A percentile compares a stretch with the other conserved stretches of the same genome.
Evolutionary conservation across 2,113 vertebrate species (phyloP).

Genomic region (Telmatochromis brichardi): DNA sequence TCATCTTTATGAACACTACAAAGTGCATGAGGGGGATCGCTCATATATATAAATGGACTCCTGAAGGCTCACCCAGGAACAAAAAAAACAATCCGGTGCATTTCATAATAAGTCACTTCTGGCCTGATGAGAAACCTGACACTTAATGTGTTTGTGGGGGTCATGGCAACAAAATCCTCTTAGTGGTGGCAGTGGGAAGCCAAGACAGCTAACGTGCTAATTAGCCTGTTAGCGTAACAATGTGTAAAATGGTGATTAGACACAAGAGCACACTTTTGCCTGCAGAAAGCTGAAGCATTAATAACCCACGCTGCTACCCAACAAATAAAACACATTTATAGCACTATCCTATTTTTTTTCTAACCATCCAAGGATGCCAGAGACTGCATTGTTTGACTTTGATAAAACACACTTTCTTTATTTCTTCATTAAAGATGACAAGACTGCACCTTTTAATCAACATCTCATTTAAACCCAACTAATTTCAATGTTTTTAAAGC

Average conservation of each 20-base stretch:
- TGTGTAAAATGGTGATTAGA: constrained; percentile 4
- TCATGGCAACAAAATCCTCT: constrained; percentile 44
- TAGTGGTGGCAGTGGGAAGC: background rate
- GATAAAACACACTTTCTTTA: constrained; percentile 85
- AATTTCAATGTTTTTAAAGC: constrained; percentile 78
- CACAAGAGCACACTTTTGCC: background rate
- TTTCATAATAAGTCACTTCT: background rate
- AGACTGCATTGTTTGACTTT: constrained; percentile 33
- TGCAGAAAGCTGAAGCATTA: background rate
- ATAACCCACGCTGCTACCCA: background rate
- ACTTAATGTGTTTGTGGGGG: constrained; percentile 16
- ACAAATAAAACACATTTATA: background rate
- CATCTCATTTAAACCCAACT: constrained; percentile 77
- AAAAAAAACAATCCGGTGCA: background rate
- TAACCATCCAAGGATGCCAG: background rate
- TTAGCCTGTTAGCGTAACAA: constrained; percentile 19
- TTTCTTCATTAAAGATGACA: constrained; percentile 85
- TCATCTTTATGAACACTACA: background rate
- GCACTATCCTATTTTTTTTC: background rate
- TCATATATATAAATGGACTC: background rate
- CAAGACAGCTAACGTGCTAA: constrained; percentile 23
- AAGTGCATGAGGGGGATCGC: background rate
- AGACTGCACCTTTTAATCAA: constrained; percentile 73
- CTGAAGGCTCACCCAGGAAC: background rate
- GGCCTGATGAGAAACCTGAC: constrained; percentile 19